phyloP scores from a whole-genome alignment of 2,888 invertebrate genomes.

The Himalopsyche japonica region DNA sequence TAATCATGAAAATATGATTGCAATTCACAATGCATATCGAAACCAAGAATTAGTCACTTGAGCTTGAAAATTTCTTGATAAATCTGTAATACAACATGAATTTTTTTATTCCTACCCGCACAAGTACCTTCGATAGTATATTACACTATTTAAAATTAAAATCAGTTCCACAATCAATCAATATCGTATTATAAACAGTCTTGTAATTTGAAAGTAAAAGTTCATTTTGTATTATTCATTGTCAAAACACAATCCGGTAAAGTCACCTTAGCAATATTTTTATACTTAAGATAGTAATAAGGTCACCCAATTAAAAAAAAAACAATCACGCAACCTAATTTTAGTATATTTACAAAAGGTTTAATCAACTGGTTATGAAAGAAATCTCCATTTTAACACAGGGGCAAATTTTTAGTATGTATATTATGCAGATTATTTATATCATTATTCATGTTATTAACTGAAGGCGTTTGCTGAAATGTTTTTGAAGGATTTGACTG shows the following conservation, averaged over 20 bases:
- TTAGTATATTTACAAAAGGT: background rate
- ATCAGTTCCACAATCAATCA: background rate
- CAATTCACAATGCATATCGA: too few relatives aligned
- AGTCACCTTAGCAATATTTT: background rate
- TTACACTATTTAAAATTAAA: too few relatives aligned
- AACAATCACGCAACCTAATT: background rate
- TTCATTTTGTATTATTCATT: background rate
- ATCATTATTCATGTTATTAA: background rate
- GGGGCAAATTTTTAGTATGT: background rate
- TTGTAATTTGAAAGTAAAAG: background rate
- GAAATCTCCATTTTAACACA: background rate
- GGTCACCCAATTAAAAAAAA: constrained; percentile 1
- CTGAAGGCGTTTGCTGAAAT: background rate
- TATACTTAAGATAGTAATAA: background rate
- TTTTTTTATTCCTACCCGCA: too few relatives aligned
- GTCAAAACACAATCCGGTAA: background rate
- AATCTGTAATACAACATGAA: too few relatives aligned
- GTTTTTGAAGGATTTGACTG: background rate
- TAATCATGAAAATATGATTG: too few relatives aligned
- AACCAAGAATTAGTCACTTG: too few relatives aligned
- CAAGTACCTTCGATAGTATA: too few relatives aligned
- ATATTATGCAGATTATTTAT: background rate
- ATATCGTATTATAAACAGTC: background rate
- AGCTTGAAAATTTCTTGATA: too few relatives aligned
- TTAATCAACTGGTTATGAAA: background rate